phyloP scores from a whole-genome alignment of 2,113 vertebrate genomes.

The Hystrix brachyura region DNA sequence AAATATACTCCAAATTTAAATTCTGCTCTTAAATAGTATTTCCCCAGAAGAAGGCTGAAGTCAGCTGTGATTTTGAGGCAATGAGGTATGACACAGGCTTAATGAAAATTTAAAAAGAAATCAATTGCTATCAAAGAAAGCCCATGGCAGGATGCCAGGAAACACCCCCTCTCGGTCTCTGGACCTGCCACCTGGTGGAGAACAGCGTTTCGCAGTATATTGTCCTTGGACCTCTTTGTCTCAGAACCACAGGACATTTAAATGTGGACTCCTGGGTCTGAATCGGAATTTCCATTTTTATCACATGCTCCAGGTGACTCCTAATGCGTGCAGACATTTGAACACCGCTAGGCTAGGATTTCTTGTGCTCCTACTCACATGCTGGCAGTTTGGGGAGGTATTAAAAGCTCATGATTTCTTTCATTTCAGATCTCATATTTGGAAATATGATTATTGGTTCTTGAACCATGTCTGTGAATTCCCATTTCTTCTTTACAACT shows the following conservation, averaged over 20 bases:
- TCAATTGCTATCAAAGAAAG: neutral
- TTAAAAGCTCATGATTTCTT: neutral
- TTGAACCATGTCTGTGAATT: neutral
- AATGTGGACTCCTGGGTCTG: neutral
- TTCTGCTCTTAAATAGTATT: neutral
- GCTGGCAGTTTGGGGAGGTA: neutral
- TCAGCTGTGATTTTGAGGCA: neutral
- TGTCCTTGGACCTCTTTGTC: neutral
- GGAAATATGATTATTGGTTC: neutral
- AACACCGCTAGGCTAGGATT: neutral
- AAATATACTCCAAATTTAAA: slow-evolving; percentile 11
- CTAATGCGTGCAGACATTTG: neutral
- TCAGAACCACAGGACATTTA: neutral
- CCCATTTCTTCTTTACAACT: neutral
- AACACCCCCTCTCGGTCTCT: neutral
- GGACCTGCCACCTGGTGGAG: neutral
- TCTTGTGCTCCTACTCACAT: neutral
- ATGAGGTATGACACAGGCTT: neutral
- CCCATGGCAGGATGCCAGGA: neutral
- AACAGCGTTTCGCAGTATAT: neutral
- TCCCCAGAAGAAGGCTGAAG: neutral
- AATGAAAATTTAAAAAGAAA: neutral
- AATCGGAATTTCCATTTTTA: neutral
- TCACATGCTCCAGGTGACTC: neutral
- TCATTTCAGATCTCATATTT: slow-evolving; percentile 22